A percentile compares a stretch with the other conserved stretches of the same genome.
Evolutionary conservation across 2,797 vertebrate genomes (phyloP).

Genomic region (Meriones psammophilus): DNA sequence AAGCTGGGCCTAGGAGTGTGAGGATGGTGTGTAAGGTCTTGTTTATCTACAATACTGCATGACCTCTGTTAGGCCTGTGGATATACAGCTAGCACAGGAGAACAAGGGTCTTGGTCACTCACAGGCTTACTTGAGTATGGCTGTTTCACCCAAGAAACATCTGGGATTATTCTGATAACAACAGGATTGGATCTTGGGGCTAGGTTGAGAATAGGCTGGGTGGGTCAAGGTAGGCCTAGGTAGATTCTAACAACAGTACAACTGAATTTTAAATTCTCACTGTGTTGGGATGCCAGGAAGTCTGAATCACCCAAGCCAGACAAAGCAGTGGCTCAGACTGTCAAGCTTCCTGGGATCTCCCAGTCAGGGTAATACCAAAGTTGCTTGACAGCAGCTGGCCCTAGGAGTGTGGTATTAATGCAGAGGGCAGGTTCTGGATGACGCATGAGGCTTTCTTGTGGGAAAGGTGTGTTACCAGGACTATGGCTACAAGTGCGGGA

Average conservation of each 20-base stretch:
- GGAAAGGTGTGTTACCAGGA: no score
- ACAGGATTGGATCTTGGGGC: neutral
- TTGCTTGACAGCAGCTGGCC: no score
- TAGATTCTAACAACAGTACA: neutral
- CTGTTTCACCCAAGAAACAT: neutral
- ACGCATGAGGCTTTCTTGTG: no score
- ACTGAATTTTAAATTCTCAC: neutral
- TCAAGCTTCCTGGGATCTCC: no score
- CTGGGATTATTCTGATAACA: neutral
- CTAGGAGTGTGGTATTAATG: no score
- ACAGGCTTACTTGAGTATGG: neutral
- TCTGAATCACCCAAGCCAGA: neutral
- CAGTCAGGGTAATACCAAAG: no score
- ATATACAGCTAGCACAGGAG: neutral
- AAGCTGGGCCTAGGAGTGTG: neutral
- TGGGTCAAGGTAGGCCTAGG: neutral
- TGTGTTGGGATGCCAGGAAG: neutral
- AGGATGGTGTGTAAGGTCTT: neutral
- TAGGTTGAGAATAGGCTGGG: neutral
- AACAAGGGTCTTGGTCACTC: neutral
- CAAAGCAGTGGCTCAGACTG: neutral
- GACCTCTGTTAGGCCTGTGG: neutral
- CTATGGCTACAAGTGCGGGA: no score
- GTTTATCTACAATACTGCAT: neutral
- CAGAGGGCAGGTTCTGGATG: no score